phyloP scores from a whole-genome alignment of 2,888 invertebrate genomes.

The Xestia c-nigrum region DNA sequence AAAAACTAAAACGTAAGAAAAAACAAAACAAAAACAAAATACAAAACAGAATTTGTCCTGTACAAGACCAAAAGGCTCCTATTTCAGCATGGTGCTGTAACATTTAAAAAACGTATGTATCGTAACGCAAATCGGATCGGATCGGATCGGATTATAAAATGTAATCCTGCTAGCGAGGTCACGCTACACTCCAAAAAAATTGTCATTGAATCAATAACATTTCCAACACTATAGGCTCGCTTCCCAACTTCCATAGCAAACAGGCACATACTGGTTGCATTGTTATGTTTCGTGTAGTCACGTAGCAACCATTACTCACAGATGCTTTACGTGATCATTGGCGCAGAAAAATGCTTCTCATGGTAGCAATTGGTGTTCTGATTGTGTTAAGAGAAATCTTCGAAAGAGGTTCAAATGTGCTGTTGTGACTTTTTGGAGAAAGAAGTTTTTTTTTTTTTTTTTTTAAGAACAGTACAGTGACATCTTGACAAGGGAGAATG shows the following conservation, averaged over 20 bases:
- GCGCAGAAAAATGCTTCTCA: constrained; percentile 57
- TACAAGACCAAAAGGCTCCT: too few species aligned
- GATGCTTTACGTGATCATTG: constrained; percentile 56
- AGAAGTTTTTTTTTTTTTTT: too few species aligned
- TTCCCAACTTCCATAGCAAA: background rate
- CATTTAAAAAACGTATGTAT: too few species aligned
- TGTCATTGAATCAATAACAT: constrained; percentile 2
- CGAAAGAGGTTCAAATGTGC: background rate
- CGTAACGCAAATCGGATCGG: too few species aligned
- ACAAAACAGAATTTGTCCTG: too few species aligned
- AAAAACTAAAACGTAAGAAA: too few species aligned
- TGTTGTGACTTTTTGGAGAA: background rate
- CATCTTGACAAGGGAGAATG: too few species aligned
- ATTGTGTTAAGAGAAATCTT: constrained; percentile 42
- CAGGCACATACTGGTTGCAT: constrained; percentile 21
- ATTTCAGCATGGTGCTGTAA: too few species aligned
- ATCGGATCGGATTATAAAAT: too few species aligned
- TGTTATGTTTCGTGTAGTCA: constrained; percentile 42
- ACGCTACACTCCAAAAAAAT: background rate
- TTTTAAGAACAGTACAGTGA: too few species aligned
- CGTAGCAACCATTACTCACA: constrained; percentile 45
- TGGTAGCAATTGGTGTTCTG: constrained; percentile 45
- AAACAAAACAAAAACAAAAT: too few species aligned
- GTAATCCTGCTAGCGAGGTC: background rate
- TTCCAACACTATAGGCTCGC: background rate